phyloP scores from a whole-genome alignment of 92 coral and sea anemone species.

The Epizoanthus illoricatus region DNA sequence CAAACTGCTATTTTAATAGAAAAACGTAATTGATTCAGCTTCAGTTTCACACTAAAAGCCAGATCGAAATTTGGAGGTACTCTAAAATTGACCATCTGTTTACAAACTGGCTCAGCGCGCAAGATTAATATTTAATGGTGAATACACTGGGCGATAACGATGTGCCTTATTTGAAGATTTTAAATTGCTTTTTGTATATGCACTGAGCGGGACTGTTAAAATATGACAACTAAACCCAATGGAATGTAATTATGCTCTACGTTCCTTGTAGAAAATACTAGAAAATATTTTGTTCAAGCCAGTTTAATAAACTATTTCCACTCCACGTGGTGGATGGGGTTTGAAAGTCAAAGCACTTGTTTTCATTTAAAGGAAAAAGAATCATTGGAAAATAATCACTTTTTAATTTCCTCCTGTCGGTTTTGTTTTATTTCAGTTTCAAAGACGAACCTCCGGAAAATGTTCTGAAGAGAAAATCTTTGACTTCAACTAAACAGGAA shows the following conservation, averaged over 20 bases:
- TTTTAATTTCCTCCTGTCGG: conserved; percentile 54
- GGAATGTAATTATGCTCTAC: no score
- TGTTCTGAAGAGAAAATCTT: conserved; percentile 30
- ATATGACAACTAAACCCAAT: no score
- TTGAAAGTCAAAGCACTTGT: conserved; percentile 28
- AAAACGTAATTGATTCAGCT: neutral
- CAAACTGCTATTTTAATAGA: neutral
- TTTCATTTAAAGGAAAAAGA: conserved; percentile 4
- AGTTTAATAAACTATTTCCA: neutral
- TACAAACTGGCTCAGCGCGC: neutral
- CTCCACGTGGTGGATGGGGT: neutral
- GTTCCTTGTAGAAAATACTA: neutral
- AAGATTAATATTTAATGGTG: neutral
- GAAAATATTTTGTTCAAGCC: neutral
- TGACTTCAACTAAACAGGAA: conserved; percentile 36
- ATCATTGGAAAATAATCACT: conserved; percentile 40
- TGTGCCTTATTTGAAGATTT: no score
- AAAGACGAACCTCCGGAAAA: conserved; percentile 26
- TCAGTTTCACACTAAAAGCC: neutral
- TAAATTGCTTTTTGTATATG: no score
- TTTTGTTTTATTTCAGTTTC: conserved; percentile 32
- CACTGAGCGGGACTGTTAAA: no score
- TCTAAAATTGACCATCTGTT: neutral
- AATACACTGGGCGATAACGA: neutral
- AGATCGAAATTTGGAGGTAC: neutral